These are phyloP conservation scores for Encarsia formosa DNA, from an alignment of 2,888 invertebrate species.

Conservation along the genomic window DNA sequence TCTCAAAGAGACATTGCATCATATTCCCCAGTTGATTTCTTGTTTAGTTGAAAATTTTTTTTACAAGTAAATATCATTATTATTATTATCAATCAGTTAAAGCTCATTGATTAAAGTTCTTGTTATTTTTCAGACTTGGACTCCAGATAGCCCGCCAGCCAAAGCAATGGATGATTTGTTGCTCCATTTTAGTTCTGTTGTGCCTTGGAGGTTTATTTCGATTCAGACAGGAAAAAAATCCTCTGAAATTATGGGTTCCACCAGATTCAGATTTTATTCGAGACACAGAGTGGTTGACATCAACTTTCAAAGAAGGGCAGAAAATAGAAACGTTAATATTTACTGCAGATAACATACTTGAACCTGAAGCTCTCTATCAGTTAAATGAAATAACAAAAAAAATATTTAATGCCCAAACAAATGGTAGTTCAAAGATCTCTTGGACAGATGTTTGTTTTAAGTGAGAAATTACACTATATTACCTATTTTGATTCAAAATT, in stretches of 20 bases:
- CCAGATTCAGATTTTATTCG: constrained; percentile 65
- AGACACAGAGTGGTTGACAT: constrained; percentile 70
- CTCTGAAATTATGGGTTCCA: constrained; percentile 73
- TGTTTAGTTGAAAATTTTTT: constrained; percentile 39
- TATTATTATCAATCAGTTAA: neutral
- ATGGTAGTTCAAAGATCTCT: constrained; percentile 44
- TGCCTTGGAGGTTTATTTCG: constrained; percentile 61
- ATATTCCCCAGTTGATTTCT: constrained; percentile 41
- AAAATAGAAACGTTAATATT: constrained; percentile 62
- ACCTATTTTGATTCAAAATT: constrained; percentile 2
- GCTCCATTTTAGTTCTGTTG: constrained; percentile 57
- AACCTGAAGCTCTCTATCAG: constrained; percentile 57
- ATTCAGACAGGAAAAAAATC: constrained; percentile 71
- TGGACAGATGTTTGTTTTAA: constrained; percentile 58
- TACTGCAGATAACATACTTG: constrained; percentile 64
- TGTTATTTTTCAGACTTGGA: constrained; percentile 55
- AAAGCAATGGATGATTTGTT: constrained; percentile 58
- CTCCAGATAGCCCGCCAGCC: constrained; percentile 60
- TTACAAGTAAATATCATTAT: constrained; percentile 35
- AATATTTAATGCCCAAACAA: constrained; percentile 47
- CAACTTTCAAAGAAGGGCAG: constrained; percentile 62
- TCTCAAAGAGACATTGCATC: constrained; percentile 27
- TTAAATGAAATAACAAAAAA: constrained; percentile 56
- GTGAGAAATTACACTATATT: constrained; percentile 41
- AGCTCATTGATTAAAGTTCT: no score